These are phyloP conservation scores for Drosophila mulleri DNA, from an alignment of 2,888 invertebrate genomes.

Conservation along the genomic window DNA sequence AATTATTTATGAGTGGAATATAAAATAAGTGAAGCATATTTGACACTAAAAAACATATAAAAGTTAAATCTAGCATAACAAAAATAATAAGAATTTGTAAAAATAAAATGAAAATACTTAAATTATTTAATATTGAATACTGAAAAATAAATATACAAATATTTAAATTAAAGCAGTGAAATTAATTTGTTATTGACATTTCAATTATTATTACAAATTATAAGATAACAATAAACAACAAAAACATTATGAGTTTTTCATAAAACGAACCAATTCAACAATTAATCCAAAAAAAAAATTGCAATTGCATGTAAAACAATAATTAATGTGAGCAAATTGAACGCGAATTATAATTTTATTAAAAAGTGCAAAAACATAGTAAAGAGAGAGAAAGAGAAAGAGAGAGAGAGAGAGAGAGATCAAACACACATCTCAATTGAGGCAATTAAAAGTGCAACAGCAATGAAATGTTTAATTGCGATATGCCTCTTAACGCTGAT, in stretches of 20 bases:
- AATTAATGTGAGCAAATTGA: constrained; percentile 1
- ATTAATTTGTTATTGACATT: no score
- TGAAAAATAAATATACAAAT: no score
- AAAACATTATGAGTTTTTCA: neutral
- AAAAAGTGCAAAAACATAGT: neutral
- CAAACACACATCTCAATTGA: neutral
- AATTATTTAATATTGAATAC: no score
- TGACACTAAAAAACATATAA: no score
- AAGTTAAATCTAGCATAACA: no score
- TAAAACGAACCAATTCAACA: neutral
- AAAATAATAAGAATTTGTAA: no score
- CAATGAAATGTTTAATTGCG: constrained; percentile 66
- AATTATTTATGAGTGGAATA: no score
- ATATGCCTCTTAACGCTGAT: constrained; percentile 59
- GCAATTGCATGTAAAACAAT: constrained; percentile 8
- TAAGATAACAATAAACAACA: no score
- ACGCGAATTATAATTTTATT: neutral
- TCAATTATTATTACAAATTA: no score
- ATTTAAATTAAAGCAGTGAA: no score
- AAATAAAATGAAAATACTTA: no score
- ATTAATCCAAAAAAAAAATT: neutral
- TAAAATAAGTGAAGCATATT: no score
- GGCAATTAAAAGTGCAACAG: constrained; percentile 28
- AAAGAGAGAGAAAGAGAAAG: neutral
- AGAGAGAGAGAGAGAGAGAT: neutral